A percentile compares a stretch with the other conserved stretches of the same genome.
These are phyloP conservation scores for Laodelphax striatellus DNA, from an alignment of 1,140 invertebrate species.

Conservation along the genomic window DNA sequence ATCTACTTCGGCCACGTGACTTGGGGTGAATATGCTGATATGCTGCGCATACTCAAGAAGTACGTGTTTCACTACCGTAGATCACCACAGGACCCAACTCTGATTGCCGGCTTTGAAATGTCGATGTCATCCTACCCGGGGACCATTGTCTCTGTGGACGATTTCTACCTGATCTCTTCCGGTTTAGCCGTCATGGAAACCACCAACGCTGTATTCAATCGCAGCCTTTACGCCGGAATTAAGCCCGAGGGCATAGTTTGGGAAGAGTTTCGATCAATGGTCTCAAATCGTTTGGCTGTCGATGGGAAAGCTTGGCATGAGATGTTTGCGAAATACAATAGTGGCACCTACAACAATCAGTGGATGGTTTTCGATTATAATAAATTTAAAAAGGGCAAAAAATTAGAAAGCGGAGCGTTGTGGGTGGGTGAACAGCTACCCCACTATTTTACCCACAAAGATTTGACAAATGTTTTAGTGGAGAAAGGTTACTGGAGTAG, in stretches of 20 bases:
- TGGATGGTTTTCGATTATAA: constrained; percentile 72
- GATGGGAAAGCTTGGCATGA: constrained; percentile 59
- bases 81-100: neutral
- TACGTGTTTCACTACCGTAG: neutral
- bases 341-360: constrained; percentile 77
- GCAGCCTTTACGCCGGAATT: neutral
- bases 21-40: neutral
- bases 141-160: constrained; percentile 47
- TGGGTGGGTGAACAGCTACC: neutral
- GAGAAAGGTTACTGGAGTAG: constrained; percentile 49
- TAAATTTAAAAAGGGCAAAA: constrained; percentile 16
- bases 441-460: neutral
- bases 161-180: constrained; percentile 54
- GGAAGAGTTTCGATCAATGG: neutral
- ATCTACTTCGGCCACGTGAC: neutral
- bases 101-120: constrained; percentile 37
- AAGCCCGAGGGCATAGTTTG: neutral
- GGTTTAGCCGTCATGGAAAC: constrained; percentile 27
- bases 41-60: neutral
- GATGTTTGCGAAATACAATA: constrained; percentile 50
- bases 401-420: neutral
- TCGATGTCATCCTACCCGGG: constrained; percentile 57
- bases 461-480: neutral
- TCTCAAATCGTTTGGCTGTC: constrained; percentile 65
- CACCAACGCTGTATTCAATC: neutral